Percentiles rank a stretch among this genome's conserved stretches.
phyloP scores from a whole-genome alignment of 1,140 invertebrate genomes.

The Bombus sibiricus region DNA sequence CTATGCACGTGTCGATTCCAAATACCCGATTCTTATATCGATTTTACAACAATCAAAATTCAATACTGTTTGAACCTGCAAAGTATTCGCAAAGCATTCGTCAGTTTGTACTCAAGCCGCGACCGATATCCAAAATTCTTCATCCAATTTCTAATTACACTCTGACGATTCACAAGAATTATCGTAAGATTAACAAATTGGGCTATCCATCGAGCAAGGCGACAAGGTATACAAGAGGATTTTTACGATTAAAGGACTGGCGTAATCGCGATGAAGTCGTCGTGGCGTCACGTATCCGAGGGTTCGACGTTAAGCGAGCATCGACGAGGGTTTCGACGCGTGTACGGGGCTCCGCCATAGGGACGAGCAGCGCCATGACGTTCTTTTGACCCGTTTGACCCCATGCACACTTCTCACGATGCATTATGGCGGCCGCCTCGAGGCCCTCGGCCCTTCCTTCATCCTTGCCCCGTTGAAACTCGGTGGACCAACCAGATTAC shows the following conservation, averaged over 20 bases:
- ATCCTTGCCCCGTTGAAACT: constrained; percentile 77
- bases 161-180: no score
- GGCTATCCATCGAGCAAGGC: not conserved
- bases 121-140: no score
- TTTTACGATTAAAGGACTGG: constrained; percentile 56
- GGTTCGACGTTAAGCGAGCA: constrained; percentile 39
- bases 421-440: constrained; percentile 78
- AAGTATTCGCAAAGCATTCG: not conserved
- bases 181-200: no score
- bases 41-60: no score
- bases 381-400: constrained; percentile 81
- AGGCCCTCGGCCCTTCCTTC: constrained; percentile 78
- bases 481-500: constrained; percentile 78
- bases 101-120: no score
- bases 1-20: no score
- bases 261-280: constrained; percentile 64
- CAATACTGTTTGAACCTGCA: not conserved
- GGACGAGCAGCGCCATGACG: constrained; percentile 76
- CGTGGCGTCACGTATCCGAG: constrained; percentile 27
- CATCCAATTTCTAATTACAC: no score
- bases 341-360: constrained; percentile 64
- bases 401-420: constrained; percentile 78
- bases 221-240: constrained; percentile 22
- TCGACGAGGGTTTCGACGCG: constrained; percentile 45
- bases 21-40: no score